Evolutionary conservation across 2,113 vertebrate genomes (phyloP).

Genomic region (Jaculus jaculus): DNA sequence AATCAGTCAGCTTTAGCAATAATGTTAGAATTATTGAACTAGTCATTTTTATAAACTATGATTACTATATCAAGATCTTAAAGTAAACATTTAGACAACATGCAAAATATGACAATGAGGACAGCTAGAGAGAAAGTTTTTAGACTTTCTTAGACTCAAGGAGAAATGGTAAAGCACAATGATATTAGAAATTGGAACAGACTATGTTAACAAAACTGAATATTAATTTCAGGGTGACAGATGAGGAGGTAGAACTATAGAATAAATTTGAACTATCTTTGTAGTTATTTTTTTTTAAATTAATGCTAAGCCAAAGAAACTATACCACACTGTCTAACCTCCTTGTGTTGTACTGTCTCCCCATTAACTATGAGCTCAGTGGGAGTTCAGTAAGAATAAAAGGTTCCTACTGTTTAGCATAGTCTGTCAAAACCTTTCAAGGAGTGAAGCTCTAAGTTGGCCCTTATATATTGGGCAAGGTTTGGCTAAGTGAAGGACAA

Average conservation of each 20-base stretch:
- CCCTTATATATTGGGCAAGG: neutral
- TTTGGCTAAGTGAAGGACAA: neutral
- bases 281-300: neutral
- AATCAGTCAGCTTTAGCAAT: neutral
- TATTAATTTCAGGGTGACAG: neutral
- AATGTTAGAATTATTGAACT: neutral
- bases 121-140: neutral
- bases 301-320: neutral
- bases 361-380: neutral
- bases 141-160: too few species aligned
- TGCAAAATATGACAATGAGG: neutral
- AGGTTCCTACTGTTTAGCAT: neutral
- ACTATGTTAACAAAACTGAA: neutral
- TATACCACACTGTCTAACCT: neutral
- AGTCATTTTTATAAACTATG: neutral
- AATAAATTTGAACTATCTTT: neutral
- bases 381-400: neutral
- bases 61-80: neutral
- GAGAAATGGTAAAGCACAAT: neutral
- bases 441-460: neutral
- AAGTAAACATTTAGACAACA: neutral
- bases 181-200: neutral
- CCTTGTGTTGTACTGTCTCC: neutral
- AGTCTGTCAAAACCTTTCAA: neutral
- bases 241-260: neutral